A percentile compares a stretch with the other conserved stretches of the same genome.
Conservation (phyloP, 2,888 invertebrate genomes). For the Pecten maximus region DNA sequence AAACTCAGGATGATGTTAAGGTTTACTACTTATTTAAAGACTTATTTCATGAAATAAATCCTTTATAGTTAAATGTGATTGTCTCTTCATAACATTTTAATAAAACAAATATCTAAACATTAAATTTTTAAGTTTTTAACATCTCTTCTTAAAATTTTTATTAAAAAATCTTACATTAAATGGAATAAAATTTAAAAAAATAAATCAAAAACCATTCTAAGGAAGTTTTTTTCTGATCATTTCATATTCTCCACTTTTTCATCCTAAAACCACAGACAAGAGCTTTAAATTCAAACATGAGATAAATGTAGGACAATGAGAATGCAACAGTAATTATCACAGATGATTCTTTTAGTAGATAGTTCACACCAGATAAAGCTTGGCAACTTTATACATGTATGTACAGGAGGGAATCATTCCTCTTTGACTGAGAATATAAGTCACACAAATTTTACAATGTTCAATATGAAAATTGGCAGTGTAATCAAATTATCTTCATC, state of each 20-base stretch:
- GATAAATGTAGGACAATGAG: not conserved
- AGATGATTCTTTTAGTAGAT: not conserved
- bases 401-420: not conserved
- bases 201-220: too few species aligned
- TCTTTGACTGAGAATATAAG: not conserved
- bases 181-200: too few species aligned
- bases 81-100: too few species aligned
- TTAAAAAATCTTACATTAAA: too few species aligned
- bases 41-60: too few species aligned
- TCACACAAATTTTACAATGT: not conserved
- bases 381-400: not conserved
- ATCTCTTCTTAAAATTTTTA: too few species aligned
- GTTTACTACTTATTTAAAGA: too few species aligned
- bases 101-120: too few species aligned
- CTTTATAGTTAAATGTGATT: too few species aligned
- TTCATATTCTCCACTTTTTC: not conserved
- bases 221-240: not conserved
- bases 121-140: too few species aligned
- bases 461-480: not conserved
- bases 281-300: constrained; percentile 17
- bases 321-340: constrained; percentile 21
- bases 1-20: too few species aligned
- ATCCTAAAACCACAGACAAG: constrained; percentile 29
- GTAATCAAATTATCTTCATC: not conserved
- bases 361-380: constrained; percentile 1